Evolutionary conservation across 2,888 invertebrate species (phyloP), one percentile per base, ranked within the genome.

Genomic region (Oligia strigilis): DNA sequence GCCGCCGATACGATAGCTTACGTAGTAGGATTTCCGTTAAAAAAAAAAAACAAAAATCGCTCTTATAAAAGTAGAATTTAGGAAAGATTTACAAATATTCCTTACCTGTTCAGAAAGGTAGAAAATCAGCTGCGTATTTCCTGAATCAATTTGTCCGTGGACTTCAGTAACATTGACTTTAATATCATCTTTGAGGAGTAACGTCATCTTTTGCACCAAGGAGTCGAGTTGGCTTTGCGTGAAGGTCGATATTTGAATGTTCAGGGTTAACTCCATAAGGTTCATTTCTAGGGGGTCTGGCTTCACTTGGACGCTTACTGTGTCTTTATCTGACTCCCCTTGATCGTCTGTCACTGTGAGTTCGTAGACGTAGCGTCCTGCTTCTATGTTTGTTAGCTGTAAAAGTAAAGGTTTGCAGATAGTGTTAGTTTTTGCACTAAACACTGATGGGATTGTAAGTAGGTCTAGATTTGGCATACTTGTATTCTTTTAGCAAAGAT

Each of bases 261-360:
- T 98, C 8, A 99, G 95, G 0, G 98, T 98, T 92, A 99, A 96
- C 94, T 99, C 99, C 9, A 99, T 98, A 71, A 99, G 97, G 94
- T 98, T 98, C 91, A 98, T 97, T 75, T 98, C 95, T 88, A 98
- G 97, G 0, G 98, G 98, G 96, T 99, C 98, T 87, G 97, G 95
- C 92, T 98, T 98, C 0, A 99, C 98, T 89, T 98, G 89, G 4
- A 99, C 97, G 77, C 98, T 98, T 43, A 99, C 99, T 0, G 98
- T 98, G 93, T 99, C 99, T 29, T 98, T 98, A 88, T 98, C 98
- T 0, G 98, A 98, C 77, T 98, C 97, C 0, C 99, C 99, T 93
- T 99, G 99, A 87, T 98, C 98, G 94, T 99, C 99, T 65, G 97
- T 98, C 1, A 99, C 99, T n/a, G 98, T 98, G 79, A 99, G 96